Evolutionary conservation across 2,113 vertebrate genomes (phyloP), one percentile per base, ranked within the genome.

Genomic region (Ceyx cyanopectus): DNA sequence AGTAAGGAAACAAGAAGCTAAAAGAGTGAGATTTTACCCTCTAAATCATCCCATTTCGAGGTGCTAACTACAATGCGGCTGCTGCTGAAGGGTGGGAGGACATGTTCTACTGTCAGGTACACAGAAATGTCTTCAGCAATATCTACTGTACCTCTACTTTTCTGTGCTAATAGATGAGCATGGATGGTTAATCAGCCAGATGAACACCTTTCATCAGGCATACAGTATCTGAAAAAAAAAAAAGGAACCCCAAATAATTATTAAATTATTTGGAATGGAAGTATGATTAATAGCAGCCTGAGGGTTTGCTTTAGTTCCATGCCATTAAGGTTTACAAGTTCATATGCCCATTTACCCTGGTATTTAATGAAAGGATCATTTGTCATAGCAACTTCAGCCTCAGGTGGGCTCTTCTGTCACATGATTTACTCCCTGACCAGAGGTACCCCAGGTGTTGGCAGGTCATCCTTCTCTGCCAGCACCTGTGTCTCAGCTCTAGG

Each of bases 321-420:
- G 57, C 50, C 21, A 17, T 84, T 90, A 60, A 81, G 60, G 30
- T 90, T 95, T 93, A 73, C 41, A 87, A 69, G 43, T 86, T 81
- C 3, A 1, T 79, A 10, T 84, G 63, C 62, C 41, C 51, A 16
- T 81, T 92, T 79, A 63, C 29, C 14, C 43, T 66, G 73, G 32
- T 86, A 54, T 89, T 93, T 91, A 86, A 69, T 90, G 70, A 82
- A 85, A 74, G 77, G 76, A 92, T 90, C 57, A 90, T 93, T 94
- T 77, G 72, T 92, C 82, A 81, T 92, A 61, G 68, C 68, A 96
- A 78, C 79, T 12, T 67, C 73, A 78, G 82, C 80, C 72, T 83
- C 60, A 77, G 92, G 56, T 95, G 83, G 50, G n/a, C 34, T 90
- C 24, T 84, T 53, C n/a, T 84, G 66, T 78, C 63, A 66, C 53